Evolutionary conservation across 1,140 invertebrate species (phyloP).

Genomic region (silkworm (Bombyx mori)): DNA sequence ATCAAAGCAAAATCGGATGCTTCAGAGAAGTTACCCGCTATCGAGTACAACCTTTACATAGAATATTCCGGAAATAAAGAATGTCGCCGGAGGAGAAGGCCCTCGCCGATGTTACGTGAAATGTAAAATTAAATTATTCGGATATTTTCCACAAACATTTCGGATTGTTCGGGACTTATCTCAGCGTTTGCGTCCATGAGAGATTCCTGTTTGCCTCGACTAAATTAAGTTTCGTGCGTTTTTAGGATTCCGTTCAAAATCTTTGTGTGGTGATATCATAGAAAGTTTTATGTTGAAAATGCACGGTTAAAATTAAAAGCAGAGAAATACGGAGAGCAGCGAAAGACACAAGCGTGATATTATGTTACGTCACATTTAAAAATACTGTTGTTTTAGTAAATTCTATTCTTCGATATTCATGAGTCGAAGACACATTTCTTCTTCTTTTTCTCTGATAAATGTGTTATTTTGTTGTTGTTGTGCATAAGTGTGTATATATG

Average conservation of each 20-base stretch:
- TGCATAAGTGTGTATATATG: no score
- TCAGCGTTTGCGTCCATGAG: slow-evolving; percentile 18
- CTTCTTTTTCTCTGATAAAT: no score
- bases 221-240: slow-evolving; percentile 7
- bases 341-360: not conserved
- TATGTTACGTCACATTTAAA: no score
- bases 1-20: slow-evolving; percentile 2
- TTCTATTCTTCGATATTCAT: no score
- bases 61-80: slow-evolving; percentile 14
- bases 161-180: slow-evolving; percentile 21
- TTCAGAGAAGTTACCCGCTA: slow-evolving; percentile 4
- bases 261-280: not conserved
- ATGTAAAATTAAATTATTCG: slow-evolving; percentile 32
- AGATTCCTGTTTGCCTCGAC: slow-evolving; percentile 15
- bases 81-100: slow-evolving; percentile 10
- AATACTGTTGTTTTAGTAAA: no score
- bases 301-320: not conserved
- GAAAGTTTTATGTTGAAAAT: not conserved
- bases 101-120: slow-evolving; percentile 20
- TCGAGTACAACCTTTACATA: slow-evolving; percentile 11
- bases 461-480: no score
- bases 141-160: slow-evolving; percentile 22
- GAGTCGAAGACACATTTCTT: no score
- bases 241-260: not conserved
- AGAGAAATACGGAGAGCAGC: not conserved